Evolutionary conservation across 2,888 invertebrate species (phyloP).

Genomic region (Arrhopalites spinosus): DNA sequence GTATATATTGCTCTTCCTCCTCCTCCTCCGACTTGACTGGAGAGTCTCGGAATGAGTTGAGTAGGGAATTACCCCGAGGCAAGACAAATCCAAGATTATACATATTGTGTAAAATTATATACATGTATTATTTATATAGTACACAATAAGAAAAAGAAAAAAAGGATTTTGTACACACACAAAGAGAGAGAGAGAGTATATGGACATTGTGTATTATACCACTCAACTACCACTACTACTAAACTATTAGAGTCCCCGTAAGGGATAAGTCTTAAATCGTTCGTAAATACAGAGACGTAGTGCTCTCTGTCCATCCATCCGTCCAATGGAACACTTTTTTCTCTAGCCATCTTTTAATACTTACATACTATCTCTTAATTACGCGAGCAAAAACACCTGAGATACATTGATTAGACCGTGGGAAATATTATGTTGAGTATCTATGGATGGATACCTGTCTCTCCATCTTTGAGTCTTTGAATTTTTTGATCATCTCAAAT

Average conservation of each 20-base stretch:
- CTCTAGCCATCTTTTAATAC: constrained; percentile 43
- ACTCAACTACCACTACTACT: neutral
- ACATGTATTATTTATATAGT: too few relatives aligned
- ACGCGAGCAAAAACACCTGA: constrained; percentile 50
- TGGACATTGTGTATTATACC: neutral
- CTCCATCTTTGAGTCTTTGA: too few relatives aligned
- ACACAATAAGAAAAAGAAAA: neutral
- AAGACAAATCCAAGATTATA: constrained; percentile 8
- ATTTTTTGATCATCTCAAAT: neutral
- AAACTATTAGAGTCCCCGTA: constrained; percentile 12
- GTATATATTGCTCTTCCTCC: neutral
- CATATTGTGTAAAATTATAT: neutral
- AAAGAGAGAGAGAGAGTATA: neutral
- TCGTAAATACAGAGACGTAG: neutral
- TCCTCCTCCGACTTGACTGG: neutral
- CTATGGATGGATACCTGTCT: constrained; percentile 35
- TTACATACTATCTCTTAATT: too few relatives aligned
- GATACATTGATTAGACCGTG: constrained; percentile 48
- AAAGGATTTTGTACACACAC: neutral
- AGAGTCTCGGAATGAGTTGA: constrained; percentile 42
- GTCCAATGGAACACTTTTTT: neutral
- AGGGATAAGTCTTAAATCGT: constrained; percentile 11
- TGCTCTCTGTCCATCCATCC: neutral
- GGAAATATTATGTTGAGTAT: constrained; percentile 36
- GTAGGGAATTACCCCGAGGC: constrained; percentile 47